Evolutionary conservation across 2,888 invertebrate species (phyloP).

Genomic region (Boloria euphrosyne): DNA sequence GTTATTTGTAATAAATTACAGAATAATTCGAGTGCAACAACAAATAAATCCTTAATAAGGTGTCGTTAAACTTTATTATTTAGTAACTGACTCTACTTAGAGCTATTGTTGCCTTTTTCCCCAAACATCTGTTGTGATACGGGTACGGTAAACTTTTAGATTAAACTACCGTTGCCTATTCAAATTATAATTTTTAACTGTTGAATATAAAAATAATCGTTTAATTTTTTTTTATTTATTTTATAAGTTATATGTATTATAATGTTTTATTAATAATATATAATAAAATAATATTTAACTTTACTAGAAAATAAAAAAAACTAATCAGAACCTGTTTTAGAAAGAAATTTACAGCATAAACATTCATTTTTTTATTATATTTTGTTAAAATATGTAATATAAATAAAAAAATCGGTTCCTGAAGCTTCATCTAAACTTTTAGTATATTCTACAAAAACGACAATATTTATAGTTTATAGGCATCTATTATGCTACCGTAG

Average conservation of each 20-base stretch:
- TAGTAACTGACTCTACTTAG: constrained; percentile 67
- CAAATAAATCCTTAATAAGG: constrained; percentile 81
- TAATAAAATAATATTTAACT: too few relatives aligned
- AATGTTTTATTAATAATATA: too few relatives aligned
- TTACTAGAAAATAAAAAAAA: too few relatives aligned
- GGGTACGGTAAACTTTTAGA: constrained; percentile 53
- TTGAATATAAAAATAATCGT: not conserved
- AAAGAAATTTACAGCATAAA: too few relatives aligned
- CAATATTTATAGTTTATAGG: constrained; percentile 57
- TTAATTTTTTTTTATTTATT: not conserved
- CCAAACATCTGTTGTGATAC: constrained; percentile 66
- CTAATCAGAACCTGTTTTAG: too few relatives aligned
- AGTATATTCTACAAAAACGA: constrained; percentile 49
- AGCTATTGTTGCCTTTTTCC: constrained; percentile 68
- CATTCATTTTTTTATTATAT: too few relatives aligned
- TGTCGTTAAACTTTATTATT: constrained; percentile 53
- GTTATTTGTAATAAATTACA: constrained; percentile 81
- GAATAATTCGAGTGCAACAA: constrained; percentile 70
- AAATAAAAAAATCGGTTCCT: not conserved
- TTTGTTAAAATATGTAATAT: too few relatives aligned
- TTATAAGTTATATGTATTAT: not conserved
- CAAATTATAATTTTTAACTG: not conserved
- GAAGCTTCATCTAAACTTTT: constrained; percentile 44
- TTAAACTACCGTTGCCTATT: constrained; percentile 38
- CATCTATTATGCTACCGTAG: constrained; percentile 59